Base-by-base conservation (phyloP, 2,113 vertebrate species). In the Ellobius talpinus region DNA sequence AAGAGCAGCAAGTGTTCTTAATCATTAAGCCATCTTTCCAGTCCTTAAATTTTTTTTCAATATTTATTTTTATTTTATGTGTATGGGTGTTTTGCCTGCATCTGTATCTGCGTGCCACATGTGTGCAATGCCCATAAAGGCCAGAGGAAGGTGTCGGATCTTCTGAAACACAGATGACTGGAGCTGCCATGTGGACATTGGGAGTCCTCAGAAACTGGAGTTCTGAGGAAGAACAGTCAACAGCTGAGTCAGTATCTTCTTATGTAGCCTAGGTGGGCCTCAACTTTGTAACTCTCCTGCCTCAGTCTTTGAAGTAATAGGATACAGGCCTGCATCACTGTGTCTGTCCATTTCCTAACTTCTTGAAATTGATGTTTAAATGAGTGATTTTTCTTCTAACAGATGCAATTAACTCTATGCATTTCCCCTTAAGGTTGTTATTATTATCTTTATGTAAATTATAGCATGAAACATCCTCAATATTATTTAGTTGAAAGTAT, bases 401-500 rank as follows among this genome's bases (percentile, higher is more conserved):
- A 89, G 29, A 78, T 72, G 8, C 55, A 66, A 47, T 84, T 87
- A 84, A 50, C 19, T 36, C 65, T 85, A 85, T 11, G 66, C 23
- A 93, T 26, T 93, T 74, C 87, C 70, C 47, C 87, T 73, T 74
- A 90, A 63, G 39, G 50, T 70, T 70, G 11, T 11, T 36, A 76
- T 85, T 84, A 39, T 77, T 55, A 95, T 66, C 45, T 63, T 91
- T 91, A 87, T 3, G 26, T 29, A 50, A 45, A 4, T 95, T 93
- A 47, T 87, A 29, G 58, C 23, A 78, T 26, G 14, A 5, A 47
- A 16, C 72, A 70, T 89, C 86, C 65, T 95, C 45, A 87, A 4
- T 84, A 87, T 39, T 50, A 92, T 52, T 89, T 47, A 92, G 31
- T 70, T 85, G 61, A 89, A 89, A 94, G 77, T 89, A 58, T 78